Evolutionary conservation across 37 sponge, comb jelly and placozoan genomes (phyloP), one percentile per base, ranked within the genome.

Genomic region (Dysidea cf. avara): DNA sequence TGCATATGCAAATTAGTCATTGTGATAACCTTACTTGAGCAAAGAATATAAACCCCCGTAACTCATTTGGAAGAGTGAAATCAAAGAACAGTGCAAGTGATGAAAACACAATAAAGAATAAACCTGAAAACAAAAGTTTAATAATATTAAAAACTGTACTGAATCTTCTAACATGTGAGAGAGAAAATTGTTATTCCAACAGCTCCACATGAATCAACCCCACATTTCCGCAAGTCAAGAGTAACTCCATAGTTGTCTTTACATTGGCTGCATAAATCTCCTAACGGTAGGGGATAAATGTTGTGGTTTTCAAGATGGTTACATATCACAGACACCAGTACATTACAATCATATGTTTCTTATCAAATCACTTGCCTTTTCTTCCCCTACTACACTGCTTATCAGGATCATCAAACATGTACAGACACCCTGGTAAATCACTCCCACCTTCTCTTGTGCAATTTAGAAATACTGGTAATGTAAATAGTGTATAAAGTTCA

Each of bases 311-410:
- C n/a, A n/a, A n/a, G n/a, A n/a, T n/a, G n/a, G n/a, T n/a, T n/a
- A n/a, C n/a, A n/a, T n/a, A n/a, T n/a, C n/a, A n/a, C n/a, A n/a
- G n/a, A 7, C 37, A 70, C 3, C 3, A 7, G 2, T n/a, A 62
- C 24, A 28, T 62, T 32, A 62, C 32, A 29, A 32, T 7, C 5
- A 62, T 32, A 22, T 34, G 61, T 59, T 21, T 13, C 13, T 59
- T 13, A 59, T 17, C 2, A 1, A 12, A 7, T 36, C 12, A 21
- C 40, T 54, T 20, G 78, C 86, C 86, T 36, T 40, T 14, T 34
- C 86, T 71, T 28, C 86, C 86, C 35, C 16, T 3, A 35, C 79
- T 79, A 85, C 86, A 85, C 68, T 85, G 86, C 16, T 39, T 51
- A 56, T 71, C 72, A 2, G 53, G 37, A 43, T 40, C 25, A 38